phyloP scores from a whole-genome alignment of 2,113 vertebrate species.

The Chionis minor region DNA sequence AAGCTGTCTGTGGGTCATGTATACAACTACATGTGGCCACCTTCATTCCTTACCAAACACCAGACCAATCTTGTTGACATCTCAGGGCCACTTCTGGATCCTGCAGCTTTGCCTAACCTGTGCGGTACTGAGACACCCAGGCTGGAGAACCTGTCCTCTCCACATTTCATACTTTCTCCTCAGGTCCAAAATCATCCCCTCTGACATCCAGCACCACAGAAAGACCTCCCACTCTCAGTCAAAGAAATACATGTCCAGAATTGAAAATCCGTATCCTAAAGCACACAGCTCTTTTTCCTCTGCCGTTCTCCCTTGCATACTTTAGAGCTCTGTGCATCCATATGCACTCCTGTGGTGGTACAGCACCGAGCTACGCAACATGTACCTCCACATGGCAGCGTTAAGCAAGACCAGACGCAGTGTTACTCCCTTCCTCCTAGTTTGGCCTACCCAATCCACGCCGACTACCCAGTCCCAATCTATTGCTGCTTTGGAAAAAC shows the following conservation, averaged over 20 bases:
- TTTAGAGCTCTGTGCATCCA: neutral
- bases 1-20: fast-evolving
- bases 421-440: neutral
- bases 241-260: neutral
- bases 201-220: neutral
- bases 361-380: neutral
- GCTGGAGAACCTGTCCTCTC: neutral
- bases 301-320: neutral
- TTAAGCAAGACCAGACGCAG: neutral
- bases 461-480: neutral
- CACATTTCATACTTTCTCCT: neutral
- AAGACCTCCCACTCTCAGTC: neutral
- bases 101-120: neutral
- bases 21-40: neutral
- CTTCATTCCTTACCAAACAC: neutral
- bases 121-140: neutral
- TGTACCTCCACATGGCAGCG: fast-evolving
- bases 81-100: neutral
- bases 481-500: neutral
- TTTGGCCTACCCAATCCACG: neutral
- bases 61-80: neutral
- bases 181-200: neutral
- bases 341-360: neutral
- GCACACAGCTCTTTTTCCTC: neutral
- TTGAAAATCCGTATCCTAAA: neutral